Percentiles rank a stretch among this genome's conserved stretches.
phyloP scores from a whole-genome alignment of 2,797 vertebrate species.

The Pogonophryne albipinna region DNA sequence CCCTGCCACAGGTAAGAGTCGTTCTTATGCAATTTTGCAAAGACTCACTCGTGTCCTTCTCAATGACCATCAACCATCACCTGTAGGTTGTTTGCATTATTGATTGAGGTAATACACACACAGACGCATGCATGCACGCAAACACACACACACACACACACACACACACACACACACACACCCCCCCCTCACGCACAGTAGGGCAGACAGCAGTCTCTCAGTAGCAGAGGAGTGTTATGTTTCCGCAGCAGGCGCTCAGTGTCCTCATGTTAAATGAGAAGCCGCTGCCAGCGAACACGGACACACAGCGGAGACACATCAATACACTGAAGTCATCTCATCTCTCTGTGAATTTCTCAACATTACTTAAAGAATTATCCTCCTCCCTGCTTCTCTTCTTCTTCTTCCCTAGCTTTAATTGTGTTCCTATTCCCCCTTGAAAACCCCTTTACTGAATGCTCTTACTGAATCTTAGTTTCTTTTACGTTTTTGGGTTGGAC shows the following conservation, averaged over 20 bases:
- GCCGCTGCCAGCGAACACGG: constrained; percentile 24
- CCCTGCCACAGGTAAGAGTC: constrained; percentile 75
- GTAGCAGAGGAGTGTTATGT: constrained; percentile 73
- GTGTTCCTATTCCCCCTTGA: background rate
- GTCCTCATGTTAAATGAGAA: constrained; percentile 65
- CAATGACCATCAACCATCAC: constrained; percentile 67
- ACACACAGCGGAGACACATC: constrained; percentile 1
- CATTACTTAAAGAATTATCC: background rate
- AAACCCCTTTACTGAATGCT: background rate
- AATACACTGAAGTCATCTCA: constrained; percentile 3
- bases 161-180: constrained; percentile 30
- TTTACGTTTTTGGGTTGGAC: background rate
- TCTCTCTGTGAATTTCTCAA: background rate
- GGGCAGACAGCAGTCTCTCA: constrained; percentile 58
- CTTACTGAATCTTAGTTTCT: background rate
- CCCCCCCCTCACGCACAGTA: constrained; percentile 34
- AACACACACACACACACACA: constrained; percentile 30
- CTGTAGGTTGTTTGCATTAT: constrained; percentile 82
- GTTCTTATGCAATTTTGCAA: constrained; percentile 44
- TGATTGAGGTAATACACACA: constrained; percentile 68
- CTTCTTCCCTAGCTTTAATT: background rate
- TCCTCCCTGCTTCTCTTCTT: background rate
- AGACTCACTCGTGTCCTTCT: constrained; percentile 40
- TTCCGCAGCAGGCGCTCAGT: constrained; percentile 59
- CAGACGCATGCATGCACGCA: constrained; percentile 41